Conservation (phyloP, 2,888 invertebrate genomes). For the Cataglyphis livida region DNA sequence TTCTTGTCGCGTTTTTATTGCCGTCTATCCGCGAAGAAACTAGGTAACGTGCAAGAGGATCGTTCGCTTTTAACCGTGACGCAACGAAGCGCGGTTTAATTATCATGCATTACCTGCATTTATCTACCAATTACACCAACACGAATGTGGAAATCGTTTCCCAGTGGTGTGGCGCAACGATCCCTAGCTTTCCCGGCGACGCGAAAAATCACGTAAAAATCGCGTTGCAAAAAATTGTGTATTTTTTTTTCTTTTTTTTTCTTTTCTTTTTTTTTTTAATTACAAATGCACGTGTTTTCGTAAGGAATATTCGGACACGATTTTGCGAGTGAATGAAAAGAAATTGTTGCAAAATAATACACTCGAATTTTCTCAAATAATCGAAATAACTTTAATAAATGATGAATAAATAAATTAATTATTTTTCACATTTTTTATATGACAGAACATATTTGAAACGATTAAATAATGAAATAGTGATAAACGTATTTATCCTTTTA, state of each 20-base stretch:
- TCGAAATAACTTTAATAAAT: constrained; percentile 28
- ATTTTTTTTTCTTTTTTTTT: too few species aligned
- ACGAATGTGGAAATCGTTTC: constrained; percentile 25
- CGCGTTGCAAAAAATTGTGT: neutral
- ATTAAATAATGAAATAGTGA: neutral
- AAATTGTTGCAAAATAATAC: constrained; percentile 19
- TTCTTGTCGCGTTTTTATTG: constrained; percentile 26
- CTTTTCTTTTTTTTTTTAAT: neutral
- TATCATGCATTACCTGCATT: constrained; percentile 49
- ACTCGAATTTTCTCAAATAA: constrained; percentile 36
- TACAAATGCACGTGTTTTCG: neutral
- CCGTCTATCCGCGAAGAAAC: constrained; percentile 49
- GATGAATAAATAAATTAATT: constrained; percentile 24
- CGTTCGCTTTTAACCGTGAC: constrained; percentile 61
- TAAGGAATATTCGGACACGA: neutral
- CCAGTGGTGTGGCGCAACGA: neutral
- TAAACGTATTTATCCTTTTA: too few species aligned
- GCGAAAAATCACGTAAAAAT: constrained; percentile 26
- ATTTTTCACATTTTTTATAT: neutral
- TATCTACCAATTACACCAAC: constrained; percentile 44
- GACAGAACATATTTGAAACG: neutral
- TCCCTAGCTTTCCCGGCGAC: neutral
- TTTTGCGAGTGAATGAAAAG: neutral
- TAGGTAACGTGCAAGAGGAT: constrained; percentile 56
- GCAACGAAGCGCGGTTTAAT: constrained; percentile 64